Conservation (phyloP, 2,113 vertebrate genomes). For the Heptranchias perlo region DNA sequence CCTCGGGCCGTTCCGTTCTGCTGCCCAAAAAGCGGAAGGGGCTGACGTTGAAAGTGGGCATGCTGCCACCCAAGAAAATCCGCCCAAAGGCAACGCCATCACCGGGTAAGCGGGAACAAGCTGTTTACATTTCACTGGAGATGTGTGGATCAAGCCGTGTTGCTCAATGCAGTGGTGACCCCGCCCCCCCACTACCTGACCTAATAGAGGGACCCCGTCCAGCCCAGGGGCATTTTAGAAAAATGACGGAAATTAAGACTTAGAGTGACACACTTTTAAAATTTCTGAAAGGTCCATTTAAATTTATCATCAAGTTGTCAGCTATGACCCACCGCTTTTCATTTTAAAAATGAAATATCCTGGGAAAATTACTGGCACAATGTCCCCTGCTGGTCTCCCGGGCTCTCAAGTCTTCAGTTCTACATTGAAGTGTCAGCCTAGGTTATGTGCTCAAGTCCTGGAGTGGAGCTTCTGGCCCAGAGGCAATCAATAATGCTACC, state of each 20-base stretch:
- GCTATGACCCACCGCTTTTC: neutral
- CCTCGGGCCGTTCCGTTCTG: neutral
- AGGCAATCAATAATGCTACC: neutral
- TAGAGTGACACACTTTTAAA: neutral
- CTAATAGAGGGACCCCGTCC: neutral
- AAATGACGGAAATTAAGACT: neutral
- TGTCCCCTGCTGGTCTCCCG: neutral
- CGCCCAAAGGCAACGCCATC: neutral
- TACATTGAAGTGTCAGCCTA: neutral
- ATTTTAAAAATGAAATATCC: neutral
- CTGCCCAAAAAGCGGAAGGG: conserved; percentile 8
- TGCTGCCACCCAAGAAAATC: conserved; percentile 14
- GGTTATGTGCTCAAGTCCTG: neutral
- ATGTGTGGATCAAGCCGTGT: neutral
- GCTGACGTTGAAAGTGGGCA: conserved; percentile 32
- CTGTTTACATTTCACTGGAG: neutral
- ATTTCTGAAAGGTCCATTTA: neutral
- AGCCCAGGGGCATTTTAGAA: neutral
- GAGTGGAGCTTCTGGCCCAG: neutral
- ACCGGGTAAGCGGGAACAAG: neutral
- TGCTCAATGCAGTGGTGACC: neutral
- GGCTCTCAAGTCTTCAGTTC: neutral
- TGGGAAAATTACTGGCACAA: neutral
- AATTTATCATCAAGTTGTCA: neutral
- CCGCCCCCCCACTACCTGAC: neutral